Conservation (phyloP, 2,888 invertebrate species). For the Perizoma flavofasciatum region DNA sequence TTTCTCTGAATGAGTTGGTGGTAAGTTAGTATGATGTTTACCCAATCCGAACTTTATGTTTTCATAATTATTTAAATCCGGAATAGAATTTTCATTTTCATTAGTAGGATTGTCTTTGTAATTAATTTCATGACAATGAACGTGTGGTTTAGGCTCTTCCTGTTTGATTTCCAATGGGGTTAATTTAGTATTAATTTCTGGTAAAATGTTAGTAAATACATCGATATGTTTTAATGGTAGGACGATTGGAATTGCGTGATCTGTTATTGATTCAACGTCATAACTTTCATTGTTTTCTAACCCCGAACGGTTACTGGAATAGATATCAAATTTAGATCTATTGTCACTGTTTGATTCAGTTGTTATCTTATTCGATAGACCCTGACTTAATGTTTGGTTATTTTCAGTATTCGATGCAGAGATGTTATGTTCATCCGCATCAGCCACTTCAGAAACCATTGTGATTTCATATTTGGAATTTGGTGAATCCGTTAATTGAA, state of each 20-base stretch:
- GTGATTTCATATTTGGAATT: not conserved
- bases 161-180: not conserved
- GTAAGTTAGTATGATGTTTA: not conserved
- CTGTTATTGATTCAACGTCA: not conserved
- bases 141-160: not conserved
- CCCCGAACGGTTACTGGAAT: not conserved
- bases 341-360: not conserved
- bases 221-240: not conserved
- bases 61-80: not conserved
- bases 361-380: no score
- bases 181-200: not conserved
- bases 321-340: not conserved
- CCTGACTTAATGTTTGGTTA: no score
- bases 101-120: not conserved
- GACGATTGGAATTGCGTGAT: not conserved
- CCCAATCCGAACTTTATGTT: not conserved
- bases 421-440: not conserved
- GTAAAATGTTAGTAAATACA: conserved; percentile 1
- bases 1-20: not conserved
- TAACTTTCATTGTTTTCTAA: not conserved
- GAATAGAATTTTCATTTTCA: not conserved
- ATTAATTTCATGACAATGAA: no score
- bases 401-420: not conserved
- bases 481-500: not conserved
- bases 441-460: not conserved